These are phyloP conservation scores for Pteromalus puparum DNA, from an alignment of 1,140 invertebrate species.

Conservation along the genomic window DNA sequence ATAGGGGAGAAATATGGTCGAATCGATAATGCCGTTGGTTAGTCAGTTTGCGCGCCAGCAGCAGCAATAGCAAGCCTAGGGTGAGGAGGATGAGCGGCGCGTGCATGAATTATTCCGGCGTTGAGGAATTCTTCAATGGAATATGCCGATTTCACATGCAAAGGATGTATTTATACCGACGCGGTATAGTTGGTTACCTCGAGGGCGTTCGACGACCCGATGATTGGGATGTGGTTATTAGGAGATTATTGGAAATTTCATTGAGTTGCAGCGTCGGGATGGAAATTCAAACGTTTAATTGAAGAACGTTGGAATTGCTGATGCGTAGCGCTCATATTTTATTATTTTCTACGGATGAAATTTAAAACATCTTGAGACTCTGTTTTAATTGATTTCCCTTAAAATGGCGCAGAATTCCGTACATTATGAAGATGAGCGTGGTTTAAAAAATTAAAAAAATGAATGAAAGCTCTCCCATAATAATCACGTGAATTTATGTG, in stretches of 20 bases:
- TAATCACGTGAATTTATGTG: too few relatives aligned
- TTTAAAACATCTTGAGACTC: too few relatives aligned
- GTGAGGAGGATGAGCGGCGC: background rate
- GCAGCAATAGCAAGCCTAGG: background rate
- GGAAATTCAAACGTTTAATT: background rate
- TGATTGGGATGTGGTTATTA: background rate
- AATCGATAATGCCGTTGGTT: slow-evolving; percentile 41
- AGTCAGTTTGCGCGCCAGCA: slow-evolving; percentile 10
- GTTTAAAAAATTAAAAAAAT: too few relatives aligned
- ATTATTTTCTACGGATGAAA: too few relatives aligned
- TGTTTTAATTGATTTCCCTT: too few relatives aligned
- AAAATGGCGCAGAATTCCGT: too few relatives aligned
- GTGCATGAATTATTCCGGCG: slow-evolving; percentile 11
- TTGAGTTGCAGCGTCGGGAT: too few relatives aligned
- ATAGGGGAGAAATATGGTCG: slow-evolving; percentile 12
- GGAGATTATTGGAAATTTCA: background rate
- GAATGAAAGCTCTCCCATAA: too few relatives aligned
- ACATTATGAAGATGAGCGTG: too few relatives aligned
- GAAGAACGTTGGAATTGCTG: background rate
- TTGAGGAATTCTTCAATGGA: slow-evolving; percentile 6
- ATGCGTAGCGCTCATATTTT: too few relatives aligned
- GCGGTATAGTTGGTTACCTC: background rate
- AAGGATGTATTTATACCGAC: background rate
- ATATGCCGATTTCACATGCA: background rate
- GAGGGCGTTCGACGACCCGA: background rate